Evolutionary conservation across 92 coral and sea anemone species (phyloP).

Genomic region (Bergia sp.): DNA sequence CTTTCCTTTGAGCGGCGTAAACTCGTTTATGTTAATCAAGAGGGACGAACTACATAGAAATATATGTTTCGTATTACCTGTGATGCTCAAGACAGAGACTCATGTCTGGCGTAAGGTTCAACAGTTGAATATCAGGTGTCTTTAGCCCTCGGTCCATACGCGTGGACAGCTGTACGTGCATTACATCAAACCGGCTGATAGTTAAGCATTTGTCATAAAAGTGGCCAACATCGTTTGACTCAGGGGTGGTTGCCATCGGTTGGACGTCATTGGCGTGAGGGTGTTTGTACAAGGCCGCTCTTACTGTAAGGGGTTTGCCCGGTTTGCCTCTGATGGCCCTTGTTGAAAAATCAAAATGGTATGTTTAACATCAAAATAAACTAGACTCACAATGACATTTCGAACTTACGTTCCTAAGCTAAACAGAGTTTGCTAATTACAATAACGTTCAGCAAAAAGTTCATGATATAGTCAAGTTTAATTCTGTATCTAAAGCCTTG

Average conservation of each 20-base stretch:
- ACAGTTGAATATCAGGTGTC: constrained; percentile 80
- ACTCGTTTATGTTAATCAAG: too few species aligned
- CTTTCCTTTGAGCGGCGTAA: not conserved
- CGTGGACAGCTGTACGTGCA: constrained; percentile 77
- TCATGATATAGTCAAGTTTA: too few species aligned
- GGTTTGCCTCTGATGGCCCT: not conserved
- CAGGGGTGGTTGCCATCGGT: not conserved
- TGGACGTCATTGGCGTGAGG: constrained; percentile 1
- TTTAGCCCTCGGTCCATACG: constrained; percentile 68
- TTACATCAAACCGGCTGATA: constrained; percentile 67
- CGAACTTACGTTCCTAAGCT: not conserved
- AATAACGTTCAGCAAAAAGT: not conserved
- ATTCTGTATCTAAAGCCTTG: too few species aligned
- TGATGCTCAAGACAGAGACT: constrained; percentile 89
- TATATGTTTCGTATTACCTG: not conserved
- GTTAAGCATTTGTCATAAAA: constrained; percentile 56
- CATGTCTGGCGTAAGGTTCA: constrained; percentile 62
- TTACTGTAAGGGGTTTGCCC: not conserved
- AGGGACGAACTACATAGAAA: not conserved
- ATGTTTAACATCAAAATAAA: not conserved
- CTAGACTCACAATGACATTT: not conserved
- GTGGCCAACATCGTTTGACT: constrained; percentile 48
- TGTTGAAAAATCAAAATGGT: not conserved
- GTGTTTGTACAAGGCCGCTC: not conserved
- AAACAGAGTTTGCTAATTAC: not conserved